Evolutionary conservation across 2,888 invertebrate species (phyloP).

Genomic region (Trachelus stipa): DNA sequence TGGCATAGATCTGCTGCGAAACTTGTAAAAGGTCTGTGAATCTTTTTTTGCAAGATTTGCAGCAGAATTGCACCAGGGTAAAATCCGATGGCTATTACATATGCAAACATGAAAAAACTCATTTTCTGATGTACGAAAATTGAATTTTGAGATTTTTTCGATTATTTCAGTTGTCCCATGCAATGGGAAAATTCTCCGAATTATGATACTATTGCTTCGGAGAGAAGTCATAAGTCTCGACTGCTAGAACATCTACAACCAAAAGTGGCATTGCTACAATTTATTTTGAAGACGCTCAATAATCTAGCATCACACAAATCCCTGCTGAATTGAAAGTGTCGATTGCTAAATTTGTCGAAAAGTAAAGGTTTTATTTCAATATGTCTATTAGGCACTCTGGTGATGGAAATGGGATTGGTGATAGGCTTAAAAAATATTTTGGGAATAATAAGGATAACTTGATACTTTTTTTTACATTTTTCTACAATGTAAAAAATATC

Average conservation of each 20-base stretch:
- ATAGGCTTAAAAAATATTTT: neutral
- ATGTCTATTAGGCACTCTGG: neutral
- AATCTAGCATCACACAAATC: neutral
- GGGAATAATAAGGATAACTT: neutral
- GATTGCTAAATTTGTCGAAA: neutral
- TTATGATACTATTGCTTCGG: slow-evolving; percentile 13
- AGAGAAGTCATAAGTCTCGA: slow-evolving; percentile 2
- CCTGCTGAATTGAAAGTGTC: neutral
- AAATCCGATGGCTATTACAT: neutral
- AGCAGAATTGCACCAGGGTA: neutral
- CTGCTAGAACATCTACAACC: neutral
- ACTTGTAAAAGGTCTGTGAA: neutral
- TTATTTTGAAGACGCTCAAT: neutral
- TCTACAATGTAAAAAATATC: neutral
- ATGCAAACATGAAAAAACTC: neutral
- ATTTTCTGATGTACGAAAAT: neutral
- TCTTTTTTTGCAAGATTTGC: neutral
- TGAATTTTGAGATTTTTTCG: neutral
- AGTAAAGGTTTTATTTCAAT: neutral
- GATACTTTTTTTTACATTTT: neutral
- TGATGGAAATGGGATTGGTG: neutral
- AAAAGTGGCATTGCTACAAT: neutral
- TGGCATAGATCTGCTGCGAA: neutral
- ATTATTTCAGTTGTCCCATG: slow-evolving; percentile 29
- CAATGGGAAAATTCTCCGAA: slow-evolving; percentile 28